These are phyloP conservation scores for Phymatocera aterrima DNA, from an alignment of 2,888 invertebrate genomes.

Conservation along the genomic window DNA sequence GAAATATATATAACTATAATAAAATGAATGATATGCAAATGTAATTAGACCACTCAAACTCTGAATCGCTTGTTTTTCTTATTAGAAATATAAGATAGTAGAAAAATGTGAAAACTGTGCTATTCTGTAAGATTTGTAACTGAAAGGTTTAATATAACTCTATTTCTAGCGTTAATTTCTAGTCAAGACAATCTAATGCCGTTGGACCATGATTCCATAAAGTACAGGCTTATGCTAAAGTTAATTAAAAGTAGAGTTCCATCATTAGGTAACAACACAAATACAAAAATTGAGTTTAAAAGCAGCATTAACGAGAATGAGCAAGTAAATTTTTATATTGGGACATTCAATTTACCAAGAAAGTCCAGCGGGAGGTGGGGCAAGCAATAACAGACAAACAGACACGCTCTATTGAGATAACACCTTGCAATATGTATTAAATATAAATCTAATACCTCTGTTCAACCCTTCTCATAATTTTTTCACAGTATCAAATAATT, in stretches of 20 bases:
- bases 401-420: conserved; percentile 71
- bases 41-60: conserved; percentile 12
- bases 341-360: conserved; percentile 74
- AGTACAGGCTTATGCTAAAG: conserved; percentile 69
- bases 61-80: conserved; percentile 10
- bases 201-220: conserved; percentile 70
- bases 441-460: conserved; percentile 23
- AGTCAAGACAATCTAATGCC: conserved; percentile 61
- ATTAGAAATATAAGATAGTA: conserved; percentile 9
- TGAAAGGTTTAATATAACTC: background rate
- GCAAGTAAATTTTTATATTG: conserved; percentile 64
- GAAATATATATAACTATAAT: background rate
- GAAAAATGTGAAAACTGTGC: background rate
- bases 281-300: conserved; percentile 44
- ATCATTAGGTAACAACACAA: conserved; percentile 42
- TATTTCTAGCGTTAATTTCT: background rate
- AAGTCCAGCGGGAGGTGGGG: conserved; percentile 74
- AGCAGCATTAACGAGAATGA: conserved; percentile 52
- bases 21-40: background rate
- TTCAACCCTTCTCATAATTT: conserved; percentile 46
- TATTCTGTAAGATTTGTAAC: background rate
- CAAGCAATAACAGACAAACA: conserved; percentile 75
- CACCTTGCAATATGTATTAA: conserved; percentile 56
- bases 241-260: conserved; percentile 47
- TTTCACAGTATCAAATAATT: conserved; percentile 7